Evolutionary conservation across 2,113 vertebrate genomes (phyloP).

Genomic region (Psophia crepitans): DNA sequence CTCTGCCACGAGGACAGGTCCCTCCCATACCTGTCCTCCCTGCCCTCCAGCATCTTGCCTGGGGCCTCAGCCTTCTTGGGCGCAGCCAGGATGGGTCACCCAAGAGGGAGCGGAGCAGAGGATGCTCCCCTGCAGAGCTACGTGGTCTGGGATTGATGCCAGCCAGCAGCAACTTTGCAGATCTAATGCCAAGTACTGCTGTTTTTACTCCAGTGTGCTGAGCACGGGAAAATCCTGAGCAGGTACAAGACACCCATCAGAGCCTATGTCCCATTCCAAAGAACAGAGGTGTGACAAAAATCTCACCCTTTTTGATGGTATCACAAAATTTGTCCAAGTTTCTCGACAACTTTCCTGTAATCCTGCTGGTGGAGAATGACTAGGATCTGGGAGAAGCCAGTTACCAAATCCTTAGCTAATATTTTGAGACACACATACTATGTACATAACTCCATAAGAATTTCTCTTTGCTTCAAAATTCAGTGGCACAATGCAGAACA

Average conservation of each 20-base stretch:
- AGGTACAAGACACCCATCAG: neutral
- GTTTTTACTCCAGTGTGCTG: neutral
- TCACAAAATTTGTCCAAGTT: neutral
- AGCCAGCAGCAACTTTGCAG: neutral
- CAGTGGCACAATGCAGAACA: neutral
- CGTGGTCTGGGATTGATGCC: neutral
- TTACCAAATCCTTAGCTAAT: neutral
- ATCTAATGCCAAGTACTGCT: too few species aligned
- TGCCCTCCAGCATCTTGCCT: neutral
- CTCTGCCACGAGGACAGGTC: neutral
- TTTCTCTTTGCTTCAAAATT: neutral
- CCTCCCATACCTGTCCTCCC: neutral
- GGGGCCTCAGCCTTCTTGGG: neutral
- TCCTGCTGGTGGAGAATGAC: neutral
- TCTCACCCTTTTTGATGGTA: neutral
- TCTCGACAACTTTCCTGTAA: neutral
- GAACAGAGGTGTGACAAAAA: neutral
- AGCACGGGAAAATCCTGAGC: neutral
- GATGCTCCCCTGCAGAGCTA: neutral
- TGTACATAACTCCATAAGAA: neutral
- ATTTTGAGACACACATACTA: neutral
- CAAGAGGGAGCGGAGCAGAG: rapidly evolving
- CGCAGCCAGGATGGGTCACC: neutral
- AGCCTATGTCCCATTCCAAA: neutral
- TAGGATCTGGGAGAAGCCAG: neutral